Conservation (phyloP, 1,140 invertebrate genomes). For the Heterodera carotae region DNA sequence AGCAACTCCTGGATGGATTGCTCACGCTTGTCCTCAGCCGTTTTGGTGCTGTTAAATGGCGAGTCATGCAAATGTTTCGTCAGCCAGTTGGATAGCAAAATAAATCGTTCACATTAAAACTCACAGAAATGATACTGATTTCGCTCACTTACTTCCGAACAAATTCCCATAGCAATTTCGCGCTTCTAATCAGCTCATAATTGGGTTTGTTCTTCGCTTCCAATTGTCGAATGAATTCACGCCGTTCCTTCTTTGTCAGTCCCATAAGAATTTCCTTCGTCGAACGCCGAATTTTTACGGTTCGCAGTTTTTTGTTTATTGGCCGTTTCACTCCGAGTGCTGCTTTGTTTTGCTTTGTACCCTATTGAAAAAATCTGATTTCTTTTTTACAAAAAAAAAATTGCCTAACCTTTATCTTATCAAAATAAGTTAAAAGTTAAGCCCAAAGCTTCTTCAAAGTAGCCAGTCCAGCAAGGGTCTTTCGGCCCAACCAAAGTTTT, state of each 20-base stretch:
- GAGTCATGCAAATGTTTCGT: conserved; percentile 33
- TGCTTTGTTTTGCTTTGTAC: conserved; percentile 6
- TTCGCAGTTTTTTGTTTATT: not conserved
- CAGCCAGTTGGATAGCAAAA: no score
- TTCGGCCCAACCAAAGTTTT: no score
- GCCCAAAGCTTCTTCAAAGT: no score
- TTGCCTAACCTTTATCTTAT: not conserved
- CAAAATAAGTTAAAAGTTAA: not conserved
- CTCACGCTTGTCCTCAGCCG: conserved; percentile 71
- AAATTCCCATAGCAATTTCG: conserved; percentile 50
- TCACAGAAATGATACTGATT: not conserved
- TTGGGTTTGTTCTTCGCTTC: conserved; percentile 48
- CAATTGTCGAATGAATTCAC: conserved; percentile 44
- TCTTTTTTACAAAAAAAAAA: not conserved
- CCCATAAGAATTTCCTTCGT: conserved; percentile 48
- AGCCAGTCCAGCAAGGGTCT: no score
- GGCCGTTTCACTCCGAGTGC: not conserved
- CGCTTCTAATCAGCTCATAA: conserved; percentile 35
- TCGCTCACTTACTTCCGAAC: conserved; percentile 44
- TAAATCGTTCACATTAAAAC: not conserved
- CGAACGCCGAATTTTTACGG: conserved; percentile 43
- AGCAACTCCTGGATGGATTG: conserved; percentile 76
- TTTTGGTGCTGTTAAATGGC: conserved; percentile 61
- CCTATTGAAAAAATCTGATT: not conserved
- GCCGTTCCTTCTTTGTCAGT: conserved; percentile 49